Evolutionary conservation across 2,888 invertebrate genomes (phyloP).

Genomic region (Parapristionchus giblindavisi): DNA sequence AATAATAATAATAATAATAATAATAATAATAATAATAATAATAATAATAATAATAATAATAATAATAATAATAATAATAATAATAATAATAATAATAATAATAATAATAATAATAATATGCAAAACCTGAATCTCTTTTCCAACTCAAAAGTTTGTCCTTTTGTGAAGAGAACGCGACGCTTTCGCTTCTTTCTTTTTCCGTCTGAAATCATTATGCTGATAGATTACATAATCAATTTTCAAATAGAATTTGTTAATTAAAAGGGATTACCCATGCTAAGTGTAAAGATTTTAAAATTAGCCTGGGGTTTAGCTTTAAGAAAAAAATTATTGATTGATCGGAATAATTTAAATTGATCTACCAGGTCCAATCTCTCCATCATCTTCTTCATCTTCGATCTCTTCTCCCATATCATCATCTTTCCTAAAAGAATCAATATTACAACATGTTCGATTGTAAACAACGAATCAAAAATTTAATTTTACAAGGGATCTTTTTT

Average conservation of each 20-base stretch:
- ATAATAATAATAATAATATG: not conserved
- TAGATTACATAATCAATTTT: no score
- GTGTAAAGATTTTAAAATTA: no score
- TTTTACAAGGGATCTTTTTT: no score
- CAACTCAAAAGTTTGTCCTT: constrained; percentile 48
- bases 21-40: not conserved
- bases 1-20: not conserved
- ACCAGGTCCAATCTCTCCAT: constrained; percentile 46
- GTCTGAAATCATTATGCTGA: constrained; percentile 8
- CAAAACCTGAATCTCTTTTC: constrained; percentile 34
- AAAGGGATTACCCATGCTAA: no score
- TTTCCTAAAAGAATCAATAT: no score
- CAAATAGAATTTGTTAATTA: no score
- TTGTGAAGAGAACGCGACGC: constrained; percentile 55
- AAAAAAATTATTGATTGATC: no score
- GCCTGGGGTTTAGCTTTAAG: no score
- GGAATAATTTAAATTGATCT: no score
- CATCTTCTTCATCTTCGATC: constrained; percentile 57
- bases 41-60: not conserved
- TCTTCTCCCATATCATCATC: constrained; percentile 52
- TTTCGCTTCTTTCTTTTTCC: constrained; percentile 46
- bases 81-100: not conserved
- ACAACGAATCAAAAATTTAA: no score
- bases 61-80: not conserved
- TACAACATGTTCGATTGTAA: no score